Percentiles rank a stretch among this genome's conserved stretches.
These are phyloP conservation scores for Agelastica alni DNA, from an alignment of 2,888 invertebrate genomes.

Conservation along the genomic window DNA sequence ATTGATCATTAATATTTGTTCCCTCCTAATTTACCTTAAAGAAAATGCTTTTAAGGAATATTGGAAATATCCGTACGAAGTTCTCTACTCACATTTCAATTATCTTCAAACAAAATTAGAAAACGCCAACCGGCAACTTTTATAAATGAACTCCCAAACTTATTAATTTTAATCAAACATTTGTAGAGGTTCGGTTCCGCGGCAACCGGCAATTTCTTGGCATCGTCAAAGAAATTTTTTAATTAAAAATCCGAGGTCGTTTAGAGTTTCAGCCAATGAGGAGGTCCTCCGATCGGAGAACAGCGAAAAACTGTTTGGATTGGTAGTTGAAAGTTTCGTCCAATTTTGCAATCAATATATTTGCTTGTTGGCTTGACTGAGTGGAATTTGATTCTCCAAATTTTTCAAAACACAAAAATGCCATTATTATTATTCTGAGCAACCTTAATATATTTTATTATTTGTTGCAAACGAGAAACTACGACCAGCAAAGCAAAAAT, in stretches of 20 bases:
- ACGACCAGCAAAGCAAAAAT: no score
- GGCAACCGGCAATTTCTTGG: slow-evolving; percentile 3
- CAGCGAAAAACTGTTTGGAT: slow-evolving; percentile 5
- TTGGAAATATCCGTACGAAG: slow-evolving; percentile 16
- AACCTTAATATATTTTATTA: no score
- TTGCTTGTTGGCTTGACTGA: no score
- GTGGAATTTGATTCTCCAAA: no score
- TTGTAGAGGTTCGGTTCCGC: no score
- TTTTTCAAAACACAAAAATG: no score
- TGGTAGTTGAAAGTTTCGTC: neutral
- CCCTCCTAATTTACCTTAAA: slow-evolving; percentile 10
- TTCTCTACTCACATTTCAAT: slow-evolving; percentile 21
- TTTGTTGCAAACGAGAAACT: no score
- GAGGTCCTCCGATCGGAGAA: neutral
- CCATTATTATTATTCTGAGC: no score
- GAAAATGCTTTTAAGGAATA: slow-evolving; percentile 11
- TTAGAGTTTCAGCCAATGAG: slow-evolving; percentile 11
- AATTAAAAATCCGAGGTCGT: slow-evolving; percentile 18
- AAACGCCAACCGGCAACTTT: slow-evolving; percentile 18
- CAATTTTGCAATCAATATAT: no score
- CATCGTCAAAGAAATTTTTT: slow-evolving; percentile 5
- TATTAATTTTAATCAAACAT: slow-evolving; percentile 27
- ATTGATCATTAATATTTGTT: slow-evolving; percentile 16
- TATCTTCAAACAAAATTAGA: slow-evolving; percentile 20
- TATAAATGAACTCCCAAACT: slow-evolving; percentile 21